These are phyloP conservation scores for Heliothis subflexa DNA, from an alignment of 1,140 invertebrate genomes.

Conservation along the genomic window DNA sequence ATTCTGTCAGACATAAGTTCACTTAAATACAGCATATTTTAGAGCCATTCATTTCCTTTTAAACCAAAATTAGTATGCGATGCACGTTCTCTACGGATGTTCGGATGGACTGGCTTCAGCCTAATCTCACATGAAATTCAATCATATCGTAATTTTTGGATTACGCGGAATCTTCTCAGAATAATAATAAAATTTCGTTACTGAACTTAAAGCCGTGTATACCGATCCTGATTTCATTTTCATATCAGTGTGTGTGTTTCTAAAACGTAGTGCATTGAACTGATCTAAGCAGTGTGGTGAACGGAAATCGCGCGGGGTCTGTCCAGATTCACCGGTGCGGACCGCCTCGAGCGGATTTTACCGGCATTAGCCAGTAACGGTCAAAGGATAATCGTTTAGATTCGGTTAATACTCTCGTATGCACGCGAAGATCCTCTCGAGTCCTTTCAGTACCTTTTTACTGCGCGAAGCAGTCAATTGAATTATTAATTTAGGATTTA, in stretches of 20 bases:
- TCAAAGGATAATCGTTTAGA: conserved; percentile 41
- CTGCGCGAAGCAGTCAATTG: not conserved
- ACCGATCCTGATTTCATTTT: not conserved
- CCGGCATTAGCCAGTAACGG: conserved; percentile 45
- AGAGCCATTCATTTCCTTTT: not conserved
- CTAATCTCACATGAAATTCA: conserved; percentile 31
- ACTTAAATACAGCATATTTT: not conserved
- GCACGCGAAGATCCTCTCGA: conserved; percentile 9
- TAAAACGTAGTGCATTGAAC: conserved; percentile 64
- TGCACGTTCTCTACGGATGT: conserved; percentile 22
- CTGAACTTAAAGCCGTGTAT: not conserved
- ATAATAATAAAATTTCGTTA: conserved; percentile 9
- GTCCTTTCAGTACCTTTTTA: conserved; percentile 28
- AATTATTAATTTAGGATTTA: conserved; percentile 25
- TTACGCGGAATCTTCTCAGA: not conserved
- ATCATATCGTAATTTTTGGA: conserved; percentile 17
- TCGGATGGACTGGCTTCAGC: conserved; percentile 12
- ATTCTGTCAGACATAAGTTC: not conserved
- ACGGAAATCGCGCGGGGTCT: conserved; percentile 61
- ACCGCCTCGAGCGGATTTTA: conserved; percentile 61
- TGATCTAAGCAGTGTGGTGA: conserved; percentile 53
- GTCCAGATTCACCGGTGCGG: conserved; percentile 54
- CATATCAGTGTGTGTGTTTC: conserved; percentile 12
- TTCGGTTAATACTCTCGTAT: conserved; percentile 39
- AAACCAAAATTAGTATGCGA: conserved; percentile 18